Evolutionary conservation across 2,113 vertebrate species (phyloP).

Genomic region (Menura novaehollandiae): DNA sequence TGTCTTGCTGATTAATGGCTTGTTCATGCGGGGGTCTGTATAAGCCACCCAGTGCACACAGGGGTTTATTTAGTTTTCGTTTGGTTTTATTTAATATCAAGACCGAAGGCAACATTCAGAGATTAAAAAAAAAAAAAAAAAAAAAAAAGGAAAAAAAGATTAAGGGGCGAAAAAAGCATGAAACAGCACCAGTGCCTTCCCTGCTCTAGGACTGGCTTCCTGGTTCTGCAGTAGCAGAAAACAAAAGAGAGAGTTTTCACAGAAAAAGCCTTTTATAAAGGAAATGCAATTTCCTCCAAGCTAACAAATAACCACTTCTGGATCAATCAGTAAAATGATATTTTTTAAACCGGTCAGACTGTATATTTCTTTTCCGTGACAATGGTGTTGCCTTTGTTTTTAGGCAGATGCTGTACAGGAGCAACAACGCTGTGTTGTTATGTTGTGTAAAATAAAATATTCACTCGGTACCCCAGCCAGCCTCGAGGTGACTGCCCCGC

Average conservation of each 20-base stretch:
- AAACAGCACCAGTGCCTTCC: conserved; percentile 84
- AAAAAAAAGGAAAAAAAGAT: neutral
- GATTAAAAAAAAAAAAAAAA: neutral
- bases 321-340: conserved; percentile 85
- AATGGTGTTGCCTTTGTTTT: conserved; percentile 83
- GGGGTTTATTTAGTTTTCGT: neutral
- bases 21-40: conserved; percentile 34
- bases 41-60: conserved; percentile 49
- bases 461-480: conserved; percentile 70
- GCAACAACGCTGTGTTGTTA: conserved; percentile 89
- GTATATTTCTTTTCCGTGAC: conserved; percentile 79
- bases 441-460: conserved; percentile 91
- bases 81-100: conserved; percentile 38
- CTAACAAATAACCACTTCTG: conserved; percentile 61
- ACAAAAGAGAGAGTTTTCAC: conserved; percentile 74
- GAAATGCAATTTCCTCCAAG: conserved; percentile 73
- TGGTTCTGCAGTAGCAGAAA: conserved; percentile 64
- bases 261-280: conserved; percentile 81
- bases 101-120: conserved; percentile 46
- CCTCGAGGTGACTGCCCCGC: conserved; percentile 45
- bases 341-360: conserved; percentile 82
- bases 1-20: conserved; percentile 70
- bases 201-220: conserved; percentile 73
- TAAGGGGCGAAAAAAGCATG: conserved; percentile 60
- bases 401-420: conserved; percentile 86